Base-by-base conservation (phyloP, 2,888 invertebrate genomes). In the Drosophila peninsularis region DNA sequence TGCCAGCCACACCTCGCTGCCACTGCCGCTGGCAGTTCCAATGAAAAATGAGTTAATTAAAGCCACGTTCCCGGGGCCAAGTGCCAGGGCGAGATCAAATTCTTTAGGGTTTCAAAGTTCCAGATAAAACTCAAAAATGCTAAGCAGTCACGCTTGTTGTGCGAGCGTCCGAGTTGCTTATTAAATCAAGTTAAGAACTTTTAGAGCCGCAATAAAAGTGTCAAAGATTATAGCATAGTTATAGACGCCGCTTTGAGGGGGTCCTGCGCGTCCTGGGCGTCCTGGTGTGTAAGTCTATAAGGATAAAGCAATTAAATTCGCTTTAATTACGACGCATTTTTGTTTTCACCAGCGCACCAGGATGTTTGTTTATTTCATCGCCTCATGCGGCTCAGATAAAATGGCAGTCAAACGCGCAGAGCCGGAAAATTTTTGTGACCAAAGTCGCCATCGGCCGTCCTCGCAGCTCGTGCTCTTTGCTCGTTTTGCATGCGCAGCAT, bases 21-120 rank as follows among this genome's bases (percentile, higher is more conserved):
- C 39, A 27, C 24, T 50, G 73, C 89, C 78, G 62, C 54, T 67
- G 79, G 88, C 90, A 86, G 78, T 89, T 82, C 65, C 83, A 84
- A 90, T 91, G 91, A 91, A 91, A 91, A 91, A 91, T 91, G 88
- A 90, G 91, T 90, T 91, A 91, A 91, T 91, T 91, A 91, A 88
- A 88, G 90, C 80, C 82, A 84, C 81, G 89, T 84, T 89, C 52
- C 71, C 53, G 74, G 71, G 76, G 68, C 83, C 80, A 30, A 30
- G 27, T 24, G 30, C 7, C 30, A 70, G 64, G 78, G 65, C 78
- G 78, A 88, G 83, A 86, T 83, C 89, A 86, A 88, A 83, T 88
- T 84, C 74, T 64, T 80, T 78, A 70, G 71, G 68, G 62, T 49
- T 67, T 54, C 36, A 86, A 85, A 68, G 54, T 63, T 62, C 45